These are phyloP conservation scores for Aphelenchoides bicaudatus DNA, from an alignment of 2,888 invertebrate genomes.

Conservation along the genomic window DNA sequence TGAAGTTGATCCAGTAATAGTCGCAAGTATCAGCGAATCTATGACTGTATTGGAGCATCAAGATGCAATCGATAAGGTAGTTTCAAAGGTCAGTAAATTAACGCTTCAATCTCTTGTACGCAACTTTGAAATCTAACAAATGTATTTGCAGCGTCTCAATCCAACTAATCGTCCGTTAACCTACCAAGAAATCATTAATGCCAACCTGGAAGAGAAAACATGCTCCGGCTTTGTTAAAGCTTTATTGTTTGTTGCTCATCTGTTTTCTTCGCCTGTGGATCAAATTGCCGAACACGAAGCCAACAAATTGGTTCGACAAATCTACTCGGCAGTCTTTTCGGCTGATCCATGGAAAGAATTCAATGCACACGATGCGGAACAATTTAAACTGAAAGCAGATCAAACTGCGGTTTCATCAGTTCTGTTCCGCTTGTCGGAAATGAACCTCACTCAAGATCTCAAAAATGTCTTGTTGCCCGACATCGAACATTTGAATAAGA, in stretches of 20 bases:
- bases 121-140: background rate
- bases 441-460: too few relatives aligned
- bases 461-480: too few relatives aligned
- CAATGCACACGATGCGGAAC: background rate
- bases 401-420: too few relatives aligned
- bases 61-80: constrained; percentile 16
- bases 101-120: too few relatives aligned
- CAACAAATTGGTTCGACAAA: background rate
- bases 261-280: constrained; percentile 2
- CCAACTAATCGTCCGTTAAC: constrained; percentile 24
- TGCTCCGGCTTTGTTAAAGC: constrained; percentile 21
- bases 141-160: constrained; percentile 16
- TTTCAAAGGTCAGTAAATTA: background rate
- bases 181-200: constrained; percentile 23
- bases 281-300: background rate
- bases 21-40: constrained; percentile 32
- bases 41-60: constrained; percentile 26
- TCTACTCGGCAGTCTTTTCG: constrained; percentile 6
- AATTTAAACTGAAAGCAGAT: constrained; percentile 11
- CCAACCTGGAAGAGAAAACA: constrained; percentile 19
- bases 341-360: constrained; percentile 15
- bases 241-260: constrained; percentile 21
- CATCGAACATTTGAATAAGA: too few relatives aligned
- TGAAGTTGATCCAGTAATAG: constrained; percentile 30
- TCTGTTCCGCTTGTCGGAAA: too few relatives aligned